Evolutionary conservation across 2,797 vertebrate species (phyloP).

Genomic region (Tinamus major): DNA sequence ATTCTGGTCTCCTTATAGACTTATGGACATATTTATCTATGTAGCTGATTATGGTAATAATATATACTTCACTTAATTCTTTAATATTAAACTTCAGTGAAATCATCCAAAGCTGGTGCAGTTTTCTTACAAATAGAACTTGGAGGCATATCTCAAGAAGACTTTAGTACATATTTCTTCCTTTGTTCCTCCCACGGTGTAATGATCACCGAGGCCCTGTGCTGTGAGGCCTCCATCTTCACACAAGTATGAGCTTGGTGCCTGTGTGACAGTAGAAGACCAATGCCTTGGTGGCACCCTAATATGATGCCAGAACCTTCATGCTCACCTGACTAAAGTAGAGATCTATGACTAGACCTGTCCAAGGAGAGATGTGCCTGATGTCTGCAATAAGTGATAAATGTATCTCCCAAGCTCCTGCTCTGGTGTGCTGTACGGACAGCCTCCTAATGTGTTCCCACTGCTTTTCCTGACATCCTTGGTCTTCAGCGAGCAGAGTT

Average conservation of each 20-base stretch:
- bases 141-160: not conserved
- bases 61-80: not conserved
- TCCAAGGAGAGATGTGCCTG: not conserved
- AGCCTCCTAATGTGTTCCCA: accelerated
- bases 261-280: not conserved
- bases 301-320: not conserved
- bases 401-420: not conserved
- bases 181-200: not conserved
- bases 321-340: not conserved
- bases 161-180: not conserved
- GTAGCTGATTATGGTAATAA: not conserved
- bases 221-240: not conserved
- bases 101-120: not conserved
- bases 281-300: not conserved
- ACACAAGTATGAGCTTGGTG: not conserved
- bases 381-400: not conserved
- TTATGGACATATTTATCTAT: not conserved
- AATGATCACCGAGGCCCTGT: not conserved
- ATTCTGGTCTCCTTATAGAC: not conserved
- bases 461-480: not conserved
- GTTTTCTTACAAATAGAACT: not conserved
- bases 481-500: not conserved
- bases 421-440: not conserved
- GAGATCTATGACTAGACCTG: not conserved
- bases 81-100: not conserved